These are phyloP conservation scores for Sycophaga agraensis DNA, from an alignment of 1,140 invertebrate genomes.

Conservation along the genomic window DNA sequence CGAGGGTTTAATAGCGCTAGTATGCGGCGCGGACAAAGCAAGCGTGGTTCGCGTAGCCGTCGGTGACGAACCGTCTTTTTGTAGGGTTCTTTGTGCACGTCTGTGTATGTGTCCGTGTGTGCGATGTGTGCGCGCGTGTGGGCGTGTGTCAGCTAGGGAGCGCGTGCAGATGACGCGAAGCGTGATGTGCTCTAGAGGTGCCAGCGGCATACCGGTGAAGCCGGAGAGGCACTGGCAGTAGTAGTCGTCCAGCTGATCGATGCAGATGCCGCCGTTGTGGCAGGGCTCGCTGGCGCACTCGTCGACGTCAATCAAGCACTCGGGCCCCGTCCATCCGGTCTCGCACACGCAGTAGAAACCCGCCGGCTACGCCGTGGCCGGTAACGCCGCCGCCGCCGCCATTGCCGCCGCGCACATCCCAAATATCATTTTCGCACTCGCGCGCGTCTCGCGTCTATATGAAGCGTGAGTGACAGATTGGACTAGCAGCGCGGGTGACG, in stretches of 20 bases:
- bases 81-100: no score
- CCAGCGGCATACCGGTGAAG: conserved; percentile 70
- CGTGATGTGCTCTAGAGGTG: no score
- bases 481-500: no score
- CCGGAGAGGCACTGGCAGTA: conserved; percentile 72
- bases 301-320: conserved; percentile 63
- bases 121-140: neutral
- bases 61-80: no score
- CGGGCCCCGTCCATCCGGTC: conserved; percentile 67
- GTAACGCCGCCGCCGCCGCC: neutral
- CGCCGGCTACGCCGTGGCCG: conserved; percentile 46
- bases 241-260: conserved; percentile 63
- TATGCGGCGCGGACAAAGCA: no score
- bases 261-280: conserved; percentile 70
- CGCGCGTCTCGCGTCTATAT: no score
- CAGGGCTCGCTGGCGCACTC: conserved; percentile 65
- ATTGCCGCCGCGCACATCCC: no score
- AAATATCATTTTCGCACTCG: no score
- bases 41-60: no score
- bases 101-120: no score
- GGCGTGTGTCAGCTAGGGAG: neutral
- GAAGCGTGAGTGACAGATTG: no score
- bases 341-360: conserved; percentile 75
- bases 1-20: no score
- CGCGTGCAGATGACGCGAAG: neutral